Conservation (phyloP, 2,113 vertebrate genomes). For the Albula glossodonta region DNA sequence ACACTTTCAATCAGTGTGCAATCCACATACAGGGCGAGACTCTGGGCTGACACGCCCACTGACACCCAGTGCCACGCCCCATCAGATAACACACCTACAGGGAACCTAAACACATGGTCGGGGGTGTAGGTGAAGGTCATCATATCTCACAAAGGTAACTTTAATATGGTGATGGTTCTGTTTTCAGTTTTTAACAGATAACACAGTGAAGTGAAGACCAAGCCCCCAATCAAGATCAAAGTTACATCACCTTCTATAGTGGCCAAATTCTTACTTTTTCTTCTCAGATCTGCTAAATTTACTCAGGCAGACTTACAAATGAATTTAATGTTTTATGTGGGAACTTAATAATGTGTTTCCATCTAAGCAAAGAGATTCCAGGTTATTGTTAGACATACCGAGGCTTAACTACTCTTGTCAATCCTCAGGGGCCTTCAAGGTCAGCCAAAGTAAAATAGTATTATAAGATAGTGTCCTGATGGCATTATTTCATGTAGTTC, state of each 20-base stretch:
- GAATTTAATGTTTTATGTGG: neutral
- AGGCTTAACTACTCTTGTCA: neutral
- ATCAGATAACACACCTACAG: conserved; percentile 61
- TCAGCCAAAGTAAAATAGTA: neutral
- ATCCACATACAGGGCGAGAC: conserved; percentile 74
- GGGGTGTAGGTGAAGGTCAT: neutral
- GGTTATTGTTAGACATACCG: too few species aligned
- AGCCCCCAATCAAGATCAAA: too few species aligned
- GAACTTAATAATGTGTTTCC: neutral
- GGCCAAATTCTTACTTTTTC: neutral
- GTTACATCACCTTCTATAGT: too few species aligned
- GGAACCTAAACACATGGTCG: conserved; percentile 59
- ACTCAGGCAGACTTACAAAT: neutral
- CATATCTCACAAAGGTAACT: neutral
- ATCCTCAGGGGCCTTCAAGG: neutral
- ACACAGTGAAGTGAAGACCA: too few species aligned
- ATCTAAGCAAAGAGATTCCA: neutral
- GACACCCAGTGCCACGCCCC: conserved; percentile 74
- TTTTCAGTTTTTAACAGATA: neutral
- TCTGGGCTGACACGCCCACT: conserved; percentile 66
- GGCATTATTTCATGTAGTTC: neutral
- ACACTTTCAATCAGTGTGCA: conserved; percentile 76
- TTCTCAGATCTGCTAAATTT: neutral
- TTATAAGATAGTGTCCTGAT: neutral
- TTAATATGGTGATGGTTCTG: neutral